Evolutionary conservation across 2,113 vertebrate genomes (phyloP), one percentile per base, ranked within the genome.

Genomic region (Baryphthengus martii): DNA sequence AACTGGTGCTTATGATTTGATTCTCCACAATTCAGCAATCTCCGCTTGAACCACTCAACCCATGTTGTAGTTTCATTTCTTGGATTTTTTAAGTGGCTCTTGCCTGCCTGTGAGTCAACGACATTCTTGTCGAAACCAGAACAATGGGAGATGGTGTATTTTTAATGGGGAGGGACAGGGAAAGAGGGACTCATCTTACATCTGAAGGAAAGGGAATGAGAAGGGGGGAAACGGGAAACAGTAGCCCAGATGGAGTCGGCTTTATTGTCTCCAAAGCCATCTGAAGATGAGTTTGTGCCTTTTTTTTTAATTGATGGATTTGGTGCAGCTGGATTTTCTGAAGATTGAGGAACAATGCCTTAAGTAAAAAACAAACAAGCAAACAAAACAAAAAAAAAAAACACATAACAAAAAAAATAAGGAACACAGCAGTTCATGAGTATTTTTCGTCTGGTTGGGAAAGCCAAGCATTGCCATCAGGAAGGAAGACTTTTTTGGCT

Each of bases 231-330:
- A 79, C 0, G 62, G 91, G 83, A 80, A 94, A 79, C 0, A 62
- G 26, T 96, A 97, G 96, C 97, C 97, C 95, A 85, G 95, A 95
- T 95, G 94, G 96, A 89, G 93, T 96, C 53, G 88, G 98, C 98
- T 97, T 96, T 95, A 94, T 95, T 91, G 78, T 95, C 97, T 95
- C 96, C 95, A 89, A 97, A 98, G 97, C 98, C 97, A 95, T 97
- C 81, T 97, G 98, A 97, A 98, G 97, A 98, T 95, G 98, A 98
- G 98, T 98, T 98, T 98, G 98, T 98, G 98, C 98, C 98, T 98
- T 98, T 98, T 97, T 97, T 97, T 97, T 97, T 97, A 98, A 97
- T 97, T 94, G 97, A 96, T 98, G 98, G 98, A 95, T 97, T 97
- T 96, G 94, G 88, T 97, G 97, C 97, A 97, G 97, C 98, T 97